These are phyloP conservation scores for Agrotis ipsilon DNA, from an alignment of 2,888 invertebrate species.

Conservation along the genomic window DNA sequence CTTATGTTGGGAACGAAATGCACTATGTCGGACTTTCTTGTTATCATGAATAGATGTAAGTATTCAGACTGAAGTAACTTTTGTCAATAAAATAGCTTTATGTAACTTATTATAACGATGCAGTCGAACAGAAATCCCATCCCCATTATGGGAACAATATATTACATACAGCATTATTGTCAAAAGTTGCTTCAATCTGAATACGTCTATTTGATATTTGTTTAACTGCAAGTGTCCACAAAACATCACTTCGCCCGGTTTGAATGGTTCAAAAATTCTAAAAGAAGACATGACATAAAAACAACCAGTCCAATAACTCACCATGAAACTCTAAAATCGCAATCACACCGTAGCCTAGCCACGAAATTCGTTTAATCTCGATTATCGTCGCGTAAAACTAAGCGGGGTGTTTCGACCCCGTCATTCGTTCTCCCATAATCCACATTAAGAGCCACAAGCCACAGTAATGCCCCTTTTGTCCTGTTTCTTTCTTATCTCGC, in stretches of 20 bases:
- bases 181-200: no score
- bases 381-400: slow-evolving; percentile 81
- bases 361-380: slow-evolving; percentile 84
- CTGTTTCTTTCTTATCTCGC: slow-evolving; percentile 89
- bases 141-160: no score
- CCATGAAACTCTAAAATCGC: slow-evolving; percentile 57
- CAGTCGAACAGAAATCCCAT: no score
- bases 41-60: no score
- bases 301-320: slow-evolving; percentile 3
- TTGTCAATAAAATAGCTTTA: no score
- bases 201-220: no score
- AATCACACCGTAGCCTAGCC: slow-evolving; percentile 68
- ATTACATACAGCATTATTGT: no score
- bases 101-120: no score
- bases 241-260: background rate
- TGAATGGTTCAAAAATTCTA: background rate
- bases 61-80: no score
- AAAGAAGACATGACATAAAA: slow-evolving; percentile 1
- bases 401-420: slow-evolving; percentile 76
- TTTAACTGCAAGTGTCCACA: no score
- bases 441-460: slow-evolving; percentile 84
- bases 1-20: no score
- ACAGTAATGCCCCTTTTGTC: slow-evolving; percentile 84
- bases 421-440: slow-evolving; percentile 83
- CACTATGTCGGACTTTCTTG: no score